Evolutionary conservation across 2,888 invertebrate genomes (phyloP).

Genomic region (Callyntrura sp.): DNA sequence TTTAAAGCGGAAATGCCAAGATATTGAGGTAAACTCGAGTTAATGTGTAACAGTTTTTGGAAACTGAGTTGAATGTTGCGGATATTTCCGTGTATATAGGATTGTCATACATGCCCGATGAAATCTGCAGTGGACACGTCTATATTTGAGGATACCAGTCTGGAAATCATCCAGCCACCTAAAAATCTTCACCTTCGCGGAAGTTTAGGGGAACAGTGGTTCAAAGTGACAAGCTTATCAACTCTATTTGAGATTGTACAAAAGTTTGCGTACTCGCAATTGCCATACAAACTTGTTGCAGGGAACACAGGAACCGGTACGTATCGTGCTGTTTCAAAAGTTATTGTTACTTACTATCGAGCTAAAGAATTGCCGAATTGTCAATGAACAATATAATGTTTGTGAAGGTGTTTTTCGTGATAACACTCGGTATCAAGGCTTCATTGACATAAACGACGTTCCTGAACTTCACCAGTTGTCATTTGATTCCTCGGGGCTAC

Average conservation of each 20-base stretch:
- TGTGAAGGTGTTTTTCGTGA: slow-evolving; percentile 79
- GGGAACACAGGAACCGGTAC: slow-evolving; percentile 92
- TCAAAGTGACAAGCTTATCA: slow-evolving; percentile 73
- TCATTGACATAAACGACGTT: slow-evolving; percentile 89
- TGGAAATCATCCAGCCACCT: slow-evolving; percentile 57
- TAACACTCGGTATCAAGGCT: slow-evolving; percentile 85
- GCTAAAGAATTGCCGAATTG: background rate
- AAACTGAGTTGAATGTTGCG: background rate
- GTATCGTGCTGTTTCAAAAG: background rate
- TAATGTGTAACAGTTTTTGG: slow-evolving; percentile 46
- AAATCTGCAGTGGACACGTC: background rate
- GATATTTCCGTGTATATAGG: slow-evolving; percentile 29
- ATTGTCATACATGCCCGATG: slow-evolving; percentile 54
- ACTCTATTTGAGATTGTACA: slow-evolving; percentile 66
- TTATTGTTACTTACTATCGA: background rate
- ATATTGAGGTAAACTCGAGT: slow-evolving; percentile 70
- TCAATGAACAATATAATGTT: background rate
- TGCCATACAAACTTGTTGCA: slow-evolving; percentile 88
- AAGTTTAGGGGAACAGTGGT: slow-evolving; percentile 78
- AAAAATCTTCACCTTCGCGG: slow-evolving; percentile 30
- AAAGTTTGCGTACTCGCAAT: slow-evolving; percentile 57
- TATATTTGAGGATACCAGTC: background rate
- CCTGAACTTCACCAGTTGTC: slow-evolving; percentile 86
- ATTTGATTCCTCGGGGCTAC: slow-evolving; percentile 84
- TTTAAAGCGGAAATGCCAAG: slow-evolving; percentile 86